Evolutionary conservation across 2,888 invertebrate genomes (phyloP), one percentile per base, ranked within the genome.

Genomic region (Athalia circularis): DNA sequence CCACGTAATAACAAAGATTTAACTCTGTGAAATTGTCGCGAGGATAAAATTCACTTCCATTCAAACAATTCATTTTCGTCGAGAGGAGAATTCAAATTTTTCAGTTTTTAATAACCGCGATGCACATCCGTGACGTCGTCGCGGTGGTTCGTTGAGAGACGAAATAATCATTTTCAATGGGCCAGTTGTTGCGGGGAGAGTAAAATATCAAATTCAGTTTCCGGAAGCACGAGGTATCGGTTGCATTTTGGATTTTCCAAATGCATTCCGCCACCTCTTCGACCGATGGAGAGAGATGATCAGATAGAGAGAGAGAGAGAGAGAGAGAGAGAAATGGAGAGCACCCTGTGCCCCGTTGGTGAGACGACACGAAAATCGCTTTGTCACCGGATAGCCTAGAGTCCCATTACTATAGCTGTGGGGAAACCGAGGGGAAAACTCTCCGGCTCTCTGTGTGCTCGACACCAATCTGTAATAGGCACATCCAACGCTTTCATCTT

Each of bases 341-440:
- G 5, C 45, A 0, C 64, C 72, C 15, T 75, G 11, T 62, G 50
- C 81, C 82, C 82, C 83, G 84, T 85, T 86, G 86, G 84, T 83
- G 85, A 85, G 84, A 82, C 61, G 77, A 79, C 75, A 68, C 48
- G 85, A 84, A 85, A 86, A 85, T 83, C 85, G 89, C 90, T 90
- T 90, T 90, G 90, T 89, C 88, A 90, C 87, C 89, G 87, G 89
- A 90, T 90, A 89, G 87, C 88, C 88, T 87, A 88, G 89, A 88
- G 84, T 88, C 86, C 85, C 85, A 82, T 86, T 87, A 84, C 85
- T 81, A 84, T 86, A 59, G 64, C 50, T 75, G 61, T 75, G 75
- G 75, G 11, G 62, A 64, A 62, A 29, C 29, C 29, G 29, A 29
- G 29, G 29, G 29, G 29, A 29, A 29, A 29, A 29, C 29, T 29